Conservation (phyloP, 1,140 invertebrate species). For the Neodiprion lecontei region DNA sequence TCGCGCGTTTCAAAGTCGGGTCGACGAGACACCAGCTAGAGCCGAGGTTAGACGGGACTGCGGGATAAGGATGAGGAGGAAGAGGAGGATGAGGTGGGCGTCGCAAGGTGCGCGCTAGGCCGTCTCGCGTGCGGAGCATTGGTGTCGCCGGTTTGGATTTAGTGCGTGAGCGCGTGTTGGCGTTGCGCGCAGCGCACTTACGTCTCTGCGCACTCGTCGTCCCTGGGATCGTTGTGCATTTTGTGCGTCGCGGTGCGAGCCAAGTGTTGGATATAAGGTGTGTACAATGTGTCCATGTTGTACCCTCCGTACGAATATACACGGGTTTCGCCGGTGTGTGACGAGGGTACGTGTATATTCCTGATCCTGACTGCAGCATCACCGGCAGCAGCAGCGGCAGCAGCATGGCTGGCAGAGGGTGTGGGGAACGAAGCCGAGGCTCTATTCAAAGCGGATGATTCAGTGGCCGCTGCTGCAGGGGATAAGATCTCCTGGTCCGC, state of each 20-base stretch:
- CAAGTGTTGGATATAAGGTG: too few species aligned
- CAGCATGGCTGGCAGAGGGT: constrained; percentile 23
- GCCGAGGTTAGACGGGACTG: too few species aligned
- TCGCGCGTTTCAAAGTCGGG: too few species aligned
- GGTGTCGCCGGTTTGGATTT: background rate
- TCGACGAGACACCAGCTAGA: too few species aligned
- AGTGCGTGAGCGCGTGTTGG: background rate
- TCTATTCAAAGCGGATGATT: constrained; percentile 63
- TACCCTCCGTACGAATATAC: too few species aligned
- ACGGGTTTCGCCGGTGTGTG: background rate
- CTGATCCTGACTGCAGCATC: too few species aligned
- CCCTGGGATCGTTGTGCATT: background rate
- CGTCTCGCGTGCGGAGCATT: background rate
- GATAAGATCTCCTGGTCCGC: constrained; percentile 57
- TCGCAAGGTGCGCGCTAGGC: background rate
- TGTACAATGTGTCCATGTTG: too few species aligned
- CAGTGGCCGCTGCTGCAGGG: constrained; percentile 53
- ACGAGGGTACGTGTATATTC: background rate
- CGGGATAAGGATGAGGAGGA: too few species aligned
- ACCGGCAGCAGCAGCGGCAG: too few species aligned
- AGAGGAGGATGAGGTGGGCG: background rate
- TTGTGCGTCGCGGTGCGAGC: background rate
- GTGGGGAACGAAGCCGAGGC: constrained; percentile 49
- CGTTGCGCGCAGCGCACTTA: background rate
- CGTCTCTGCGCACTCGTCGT: background rate